Percentiles rank a stretch among this genome's conserved stretches.
Evolutionary conservation across 2,888 invertebrate species (phyloP).

Genomic region (Drosophila parthenogenetica): DNA sequence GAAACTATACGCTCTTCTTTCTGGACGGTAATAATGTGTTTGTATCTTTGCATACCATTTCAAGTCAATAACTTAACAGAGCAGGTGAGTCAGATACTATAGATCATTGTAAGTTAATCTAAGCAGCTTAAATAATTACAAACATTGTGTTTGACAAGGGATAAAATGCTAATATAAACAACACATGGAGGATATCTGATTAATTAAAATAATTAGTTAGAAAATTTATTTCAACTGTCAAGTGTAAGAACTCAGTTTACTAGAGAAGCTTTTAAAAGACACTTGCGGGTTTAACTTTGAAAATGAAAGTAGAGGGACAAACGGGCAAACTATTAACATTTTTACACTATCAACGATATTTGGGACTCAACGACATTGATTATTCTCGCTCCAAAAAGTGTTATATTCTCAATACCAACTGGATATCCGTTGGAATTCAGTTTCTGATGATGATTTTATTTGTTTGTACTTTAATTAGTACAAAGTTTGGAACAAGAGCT

Average conservation of each 20-base stretch:
- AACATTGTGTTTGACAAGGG: no score
- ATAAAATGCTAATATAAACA: no score
- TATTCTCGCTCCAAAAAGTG: conserved; percentile 10
- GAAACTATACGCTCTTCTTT: not conserved
- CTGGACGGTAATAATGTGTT: not conserved
- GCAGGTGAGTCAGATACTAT: not conserved
- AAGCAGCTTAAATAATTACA: no score
- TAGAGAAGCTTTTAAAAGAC: not conserved
- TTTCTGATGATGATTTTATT: not conserved
- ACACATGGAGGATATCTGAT: not conserved
- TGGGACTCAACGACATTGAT: conserved; percentile 38
- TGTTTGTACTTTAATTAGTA: not conserved
- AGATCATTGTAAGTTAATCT: not conserved
- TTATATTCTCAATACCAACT: conserved; percentile 28
- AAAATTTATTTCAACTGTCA: not conserved
- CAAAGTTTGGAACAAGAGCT: fast-evolving
- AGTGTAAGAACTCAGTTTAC: not conserved
- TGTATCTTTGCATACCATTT: not conserved
- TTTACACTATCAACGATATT: conserved; percentile 38
- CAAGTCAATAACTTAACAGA: not conserved
- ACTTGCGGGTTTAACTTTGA: not conserved
- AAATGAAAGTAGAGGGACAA: not conserved
- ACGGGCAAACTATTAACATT: conserved; percentile 14
- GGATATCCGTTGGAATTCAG: conserved; percentile 8
- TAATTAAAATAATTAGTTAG: not conserved